Conservation (phyloP, 1,140 invertebrate genomes). For the Acromyrmex heyeri region DNA sequence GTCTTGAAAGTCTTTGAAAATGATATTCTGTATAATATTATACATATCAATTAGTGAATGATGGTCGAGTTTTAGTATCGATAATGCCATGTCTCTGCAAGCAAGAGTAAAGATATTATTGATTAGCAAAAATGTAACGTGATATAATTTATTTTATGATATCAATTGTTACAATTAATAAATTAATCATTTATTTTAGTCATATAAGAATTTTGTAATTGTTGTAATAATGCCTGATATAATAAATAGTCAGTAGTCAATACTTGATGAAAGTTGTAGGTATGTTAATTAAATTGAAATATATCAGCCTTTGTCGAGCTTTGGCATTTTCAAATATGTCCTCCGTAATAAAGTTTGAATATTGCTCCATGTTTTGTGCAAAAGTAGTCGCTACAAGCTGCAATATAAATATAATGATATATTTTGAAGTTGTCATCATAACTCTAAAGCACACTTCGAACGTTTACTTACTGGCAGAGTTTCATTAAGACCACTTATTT, state of each 20-base stretch:
- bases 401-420: slow-evolving; percentile 53
- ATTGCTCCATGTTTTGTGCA: slow-evolving; percentile 88
- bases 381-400: slow-evolving; percentile 90
- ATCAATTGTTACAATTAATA: too few species aligned
- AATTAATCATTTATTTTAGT: slow-evolving; percentile 35
- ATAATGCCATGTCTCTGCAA: slow-evolving; percentile 89
- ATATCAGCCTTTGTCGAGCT: slow-evolving; percentile 88
- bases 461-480: slow-evolving; percentile 90
- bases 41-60: slow-evolving; percentile 90
- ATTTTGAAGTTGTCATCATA: not conserved
- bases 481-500: slow-evolving; percentile 92
- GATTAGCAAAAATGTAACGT: not conserved
- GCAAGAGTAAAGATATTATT: slow-evolving; percentile 53
- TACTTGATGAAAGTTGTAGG: slow-evolving; percentile 90
- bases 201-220: slow-evolving; percentile 34
- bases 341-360: slow-evolving; percentile 85
- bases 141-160: not conserved
- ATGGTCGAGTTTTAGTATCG: slow-evolving; percentile 88
- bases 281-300: slow-evolving; percentile 91
- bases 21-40: slow-evolving; percentile 88
- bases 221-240: not conserved
- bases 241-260: slow-evolving; percentile 55
- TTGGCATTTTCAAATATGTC: slow-evolving; percentile 90
- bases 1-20: slow-evolving; percentile 88
- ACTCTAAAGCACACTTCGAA: not conserved